Evolutionary conservation across 2,888 invertebrate genomes (phyloP).

Genomic region (Acrobasis repandana): DNA sequence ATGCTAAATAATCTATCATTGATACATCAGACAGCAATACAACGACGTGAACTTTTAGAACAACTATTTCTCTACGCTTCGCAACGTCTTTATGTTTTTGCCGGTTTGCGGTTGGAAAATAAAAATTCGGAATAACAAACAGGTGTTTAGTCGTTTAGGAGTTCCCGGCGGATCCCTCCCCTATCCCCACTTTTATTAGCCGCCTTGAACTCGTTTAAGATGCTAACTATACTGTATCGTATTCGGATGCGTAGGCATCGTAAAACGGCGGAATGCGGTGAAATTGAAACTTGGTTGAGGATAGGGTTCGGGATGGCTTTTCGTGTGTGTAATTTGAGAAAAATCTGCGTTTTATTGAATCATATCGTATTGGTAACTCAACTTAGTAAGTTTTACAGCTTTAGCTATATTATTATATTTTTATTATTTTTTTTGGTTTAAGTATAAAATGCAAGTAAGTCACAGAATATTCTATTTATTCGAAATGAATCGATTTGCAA

Average conservation of each 20-base stretch:
- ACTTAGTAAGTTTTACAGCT: no score
- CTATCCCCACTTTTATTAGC: slow-evolving; percentile 20
- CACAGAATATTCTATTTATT: no score
- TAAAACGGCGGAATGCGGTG: slow-evolving; percentile 5
- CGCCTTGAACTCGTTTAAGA: slow-evolving; percentile 14
- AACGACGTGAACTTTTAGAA: no score
- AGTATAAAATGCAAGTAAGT: no score
- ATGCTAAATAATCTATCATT: no score
- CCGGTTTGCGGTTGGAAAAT: background rate
- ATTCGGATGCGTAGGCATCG: slow-evolving; percentile 16
- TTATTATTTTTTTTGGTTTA: no score
- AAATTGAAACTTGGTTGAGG: slow-evolving; percentile 5
- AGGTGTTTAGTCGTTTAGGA: slow-evolving; percentile 18
- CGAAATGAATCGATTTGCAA: no score
- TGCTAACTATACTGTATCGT: slow-evolving; percentile 16
- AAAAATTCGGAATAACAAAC: slow-evolving; percentile 20
- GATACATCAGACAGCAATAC: no score
- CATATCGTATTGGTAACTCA: background rate
- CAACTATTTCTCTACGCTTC: background rate
- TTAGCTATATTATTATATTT: no score
- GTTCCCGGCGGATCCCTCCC: slow-evolving; percentile 4
- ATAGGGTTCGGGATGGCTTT: background rate
- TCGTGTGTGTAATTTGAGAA: slow-evolving; percentile 2
- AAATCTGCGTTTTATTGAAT: background rate
- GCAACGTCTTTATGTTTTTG: slow-evolving; percentile 1